Evolutionary conservation across 2,797 vertebrate species (phyloP), one percentile per base, ranked within the genome.

Genomic region (Miichthys miiuy): DNA sequence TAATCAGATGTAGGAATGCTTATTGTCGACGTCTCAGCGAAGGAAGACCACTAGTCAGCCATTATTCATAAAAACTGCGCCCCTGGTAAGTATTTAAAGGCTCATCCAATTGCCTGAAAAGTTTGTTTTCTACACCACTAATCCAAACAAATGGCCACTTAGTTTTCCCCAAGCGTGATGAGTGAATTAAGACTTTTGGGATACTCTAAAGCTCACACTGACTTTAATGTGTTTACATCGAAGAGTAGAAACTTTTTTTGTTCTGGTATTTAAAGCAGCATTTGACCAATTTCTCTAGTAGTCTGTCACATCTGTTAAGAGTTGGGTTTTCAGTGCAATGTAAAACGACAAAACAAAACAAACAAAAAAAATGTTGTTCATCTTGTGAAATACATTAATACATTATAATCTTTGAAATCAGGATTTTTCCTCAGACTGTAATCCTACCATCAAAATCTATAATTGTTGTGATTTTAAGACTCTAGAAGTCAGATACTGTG

Each of bases 101-200:
- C 5, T 77, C 34, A 41, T 21, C 50, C 16, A 20, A 16, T 9
- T 58, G 34, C 41, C 18, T 27, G 41, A 70, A 25, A 65, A 18
- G 20, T 69, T 60, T 64, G 17, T n/a, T 73, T 73, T 65, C 20
- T 25, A 20, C 34, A 52, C 13, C n/a, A 9, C 46, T 52, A 46
- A 64, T 27, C 13, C 5, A 68, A 73, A 68, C 27, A 68, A 77
- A 63, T 56, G n/a, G 9, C 51, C 27, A 18, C 13, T 38, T 23
- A 18, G 7, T 56, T 16, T 27, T 52, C 11, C 5, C 46, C 1
- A 46, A 48, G 54, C 25, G 11, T 25, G 17, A 34, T 10, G 4
- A 25, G 30, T 25, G 7, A 17, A 23, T 7, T 46, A 8, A 62
- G 18, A 51, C 10, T 38, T 8, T 38, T 38, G 34, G 34, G 34